phyloP scores from a whole-genome alignment of 2,888 invertebrate genomes.

The Phengaris alcon region DNA sequence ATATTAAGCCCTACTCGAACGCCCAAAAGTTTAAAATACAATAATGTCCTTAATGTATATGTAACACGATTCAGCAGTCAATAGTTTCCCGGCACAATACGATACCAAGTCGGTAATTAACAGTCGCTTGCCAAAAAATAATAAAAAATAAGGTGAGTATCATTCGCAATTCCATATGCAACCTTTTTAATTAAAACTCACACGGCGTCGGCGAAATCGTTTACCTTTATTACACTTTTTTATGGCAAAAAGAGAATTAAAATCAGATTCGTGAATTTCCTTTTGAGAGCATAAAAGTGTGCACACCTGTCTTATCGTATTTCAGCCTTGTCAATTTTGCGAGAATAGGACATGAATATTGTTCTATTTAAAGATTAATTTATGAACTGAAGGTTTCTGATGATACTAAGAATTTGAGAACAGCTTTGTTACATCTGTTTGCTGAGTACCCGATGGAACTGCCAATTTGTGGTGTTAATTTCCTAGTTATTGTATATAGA shows the following conservation, averaged over 20 bases:
- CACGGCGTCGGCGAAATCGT: conserved; percentile 20
- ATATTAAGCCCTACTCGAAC: conserved; percentile 23
- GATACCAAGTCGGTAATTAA: conserved; percentile 37
- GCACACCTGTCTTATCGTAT: conserved; percentile 1
- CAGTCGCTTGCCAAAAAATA: conserved; percentile 33
- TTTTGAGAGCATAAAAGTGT: conserved; percentile 6
- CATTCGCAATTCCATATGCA: conserved; percentile 27
- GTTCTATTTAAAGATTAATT: background rate
- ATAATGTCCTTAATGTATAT: conserved; percentile 2
- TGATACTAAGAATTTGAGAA: no score
- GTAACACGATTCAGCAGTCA: conserved; percentile 29
- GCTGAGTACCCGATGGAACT: no score
- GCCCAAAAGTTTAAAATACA: conserved; percentile 3
- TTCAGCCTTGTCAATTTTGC: background rate
- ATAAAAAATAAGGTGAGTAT: conserved; percentile 28
- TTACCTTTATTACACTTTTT: conserved; percentile 28
- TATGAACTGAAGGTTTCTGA: no score
- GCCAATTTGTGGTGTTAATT: no score
- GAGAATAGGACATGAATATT: background rate
- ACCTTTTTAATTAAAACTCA: conserved; percentile 29
- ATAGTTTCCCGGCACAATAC: conserved; percentile 30
- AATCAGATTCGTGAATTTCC: conserved; percentile 15
- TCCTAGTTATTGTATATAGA: no score
- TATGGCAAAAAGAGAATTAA: conserved; percentile 25
- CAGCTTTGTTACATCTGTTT: no score